A percentile compares a stretch with the other conserved stretches of the same genome.
phyloP scores from a whole-genome alignment of 2,888 invertebrate genomes.

The Rotaria sp. region DNA sequence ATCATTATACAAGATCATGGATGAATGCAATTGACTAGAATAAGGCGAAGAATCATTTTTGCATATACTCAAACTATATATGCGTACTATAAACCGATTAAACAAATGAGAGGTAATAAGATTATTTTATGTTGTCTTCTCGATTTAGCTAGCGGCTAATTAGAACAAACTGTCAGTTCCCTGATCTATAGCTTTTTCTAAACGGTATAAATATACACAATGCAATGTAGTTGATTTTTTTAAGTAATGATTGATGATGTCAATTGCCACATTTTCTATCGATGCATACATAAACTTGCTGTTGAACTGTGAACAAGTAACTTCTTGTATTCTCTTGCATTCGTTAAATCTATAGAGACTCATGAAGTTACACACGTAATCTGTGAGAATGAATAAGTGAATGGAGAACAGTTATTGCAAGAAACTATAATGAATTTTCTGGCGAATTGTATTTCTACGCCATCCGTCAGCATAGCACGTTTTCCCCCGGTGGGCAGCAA shows the following conservation, averaged over 20 bases:
- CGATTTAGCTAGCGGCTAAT: conserved; percentile 8
- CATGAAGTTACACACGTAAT: not conserved
- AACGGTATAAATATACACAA: not conserved
- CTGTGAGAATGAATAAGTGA: not conserved
- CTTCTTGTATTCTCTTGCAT: not conserved
- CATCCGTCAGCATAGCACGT: not conserved
- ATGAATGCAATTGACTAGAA: not conserved
- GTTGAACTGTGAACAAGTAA: not conserved
- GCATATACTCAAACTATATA: not conserved
- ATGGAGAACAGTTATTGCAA: not conserved
- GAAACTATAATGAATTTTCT: not conserved
- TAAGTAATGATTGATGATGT: conserved; percentile 7
- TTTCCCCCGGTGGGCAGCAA: not conserved
- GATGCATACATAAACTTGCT: not conserved
- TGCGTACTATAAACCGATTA: not conserved
- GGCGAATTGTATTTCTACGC: not conserved
- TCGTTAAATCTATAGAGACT: not conserved
- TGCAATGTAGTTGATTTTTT: not conserved
- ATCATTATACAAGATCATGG: not conserved
- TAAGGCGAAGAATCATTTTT: not conserved
- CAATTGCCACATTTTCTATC: not conserved
- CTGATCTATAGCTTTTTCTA: not conserved
- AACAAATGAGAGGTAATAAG: not conserved
- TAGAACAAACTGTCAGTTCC: not conserved
- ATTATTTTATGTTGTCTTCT: conserved; percentile 12